Evolutionary conservation across 2,888 invertebrate genomes (phyloP).

Genomic region (Drosophila siamana): DNA sequence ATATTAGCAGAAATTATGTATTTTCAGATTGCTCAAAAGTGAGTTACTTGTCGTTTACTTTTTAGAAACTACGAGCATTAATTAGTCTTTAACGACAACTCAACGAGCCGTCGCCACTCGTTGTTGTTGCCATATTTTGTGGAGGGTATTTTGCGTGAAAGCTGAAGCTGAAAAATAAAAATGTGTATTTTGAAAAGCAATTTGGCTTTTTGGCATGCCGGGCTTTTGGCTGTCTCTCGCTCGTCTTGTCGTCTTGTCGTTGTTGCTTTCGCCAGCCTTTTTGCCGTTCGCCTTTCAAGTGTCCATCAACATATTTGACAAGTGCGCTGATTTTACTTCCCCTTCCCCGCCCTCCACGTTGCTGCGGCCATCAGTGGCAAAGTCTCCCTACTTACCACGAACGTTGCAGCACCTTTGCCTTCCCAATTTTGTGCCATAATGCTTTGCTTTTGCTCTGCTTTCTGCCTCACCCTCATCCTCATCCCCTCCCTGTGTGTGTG

Average conservation of each 20-base stretch:
- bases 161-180: conserved; percentile 8
- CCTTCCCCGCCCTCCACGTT: neutral
- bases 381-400: neutral
- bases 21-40: too few species aligned
- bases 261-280: conserved; percentile 31
- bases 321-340: conserved; percentile 71
- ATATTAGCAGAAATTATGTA: too few species aligned
- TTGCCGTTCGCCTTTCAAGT: conserved; percentile 72
- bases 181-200: conserved; percentile 66
- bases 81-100: too few species aligned
- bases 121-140: neutral
- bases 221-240: conserved; percentile 42
- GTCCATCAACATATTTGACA: conserved; percentile 78
- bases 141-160: conserved; percentile 32
- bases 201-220: conserved; percentile 62
- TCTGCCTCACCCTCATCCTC: neutral
- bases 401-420: conserved; percentile 26
- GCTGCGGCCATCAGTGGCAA: neutral
- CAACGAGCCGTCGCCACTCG: too few species aligned
- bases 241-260: neutral
- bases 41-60: too few species aligned
- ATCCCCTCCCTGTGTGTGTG: conserved; percentile 3
- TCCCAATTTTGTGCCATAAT: neutral
- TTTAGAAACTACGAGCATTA: too few species aligned
- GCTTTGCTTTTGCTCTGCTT: conserved; percentile 23